Evolutionary conservation across 2,113 vertebrate species (phyloP).

Genomic region (Ailuropoda melanoleuca): DNA sequence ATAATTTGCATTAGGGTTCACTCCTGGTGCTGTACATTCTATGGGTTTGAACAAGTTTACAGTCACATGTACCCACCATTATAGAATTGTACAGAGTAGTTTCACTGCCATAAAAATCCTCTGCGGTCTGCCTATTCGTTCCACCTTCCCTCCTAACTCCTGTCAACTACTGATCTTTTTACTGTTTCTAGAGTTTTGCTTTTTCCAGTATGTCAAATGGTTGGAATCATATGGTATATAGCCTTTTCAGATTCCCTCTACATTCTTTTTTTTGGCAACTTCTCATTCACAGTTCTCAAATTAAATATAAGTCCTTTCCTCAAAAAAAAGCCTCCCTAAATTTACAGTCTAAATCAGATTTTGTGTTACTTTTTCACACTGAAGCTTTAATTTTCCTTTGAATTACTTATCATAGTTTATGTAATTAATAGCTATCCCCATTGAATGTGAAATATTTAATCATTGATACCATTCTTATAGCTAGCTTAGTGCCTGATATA

Average conservation of each 20-base stretch:
- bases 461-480: background rate
- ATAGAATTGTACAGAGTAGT: background rate
- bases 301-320: background rate
- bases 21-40: background rate
- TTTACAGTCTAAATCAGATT: background rate
- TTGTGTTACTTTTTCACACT: background rate
- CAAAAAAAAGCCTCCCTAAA: background rate
- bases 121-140: background rate
- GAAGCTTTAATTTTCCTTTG: background rate
- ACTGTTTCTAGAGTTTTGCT: background rate
- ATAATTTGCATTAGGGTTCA: background rate
- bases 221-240: background rate
- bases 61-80: background rate
- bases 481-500: background rate
- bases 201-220: background rate
- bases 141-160: background rate
- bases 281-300: background rate
- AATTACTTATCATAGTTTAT: background rate
- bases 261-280: background rate
- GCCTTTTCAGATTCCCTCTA: background rate
- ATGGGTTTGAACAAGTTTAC: background rate
- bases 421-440: background rate
- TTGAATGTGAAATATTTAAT: background rate
- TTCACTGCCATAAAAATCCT: background rate
- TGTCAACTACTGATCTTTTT: background rate